A percentile compares a stretch with the other conserved stretches of the same genome.
Conservation (phyloP, 2,888 invertebrate species). For the Hirtodrosophila duncani region DNA sequence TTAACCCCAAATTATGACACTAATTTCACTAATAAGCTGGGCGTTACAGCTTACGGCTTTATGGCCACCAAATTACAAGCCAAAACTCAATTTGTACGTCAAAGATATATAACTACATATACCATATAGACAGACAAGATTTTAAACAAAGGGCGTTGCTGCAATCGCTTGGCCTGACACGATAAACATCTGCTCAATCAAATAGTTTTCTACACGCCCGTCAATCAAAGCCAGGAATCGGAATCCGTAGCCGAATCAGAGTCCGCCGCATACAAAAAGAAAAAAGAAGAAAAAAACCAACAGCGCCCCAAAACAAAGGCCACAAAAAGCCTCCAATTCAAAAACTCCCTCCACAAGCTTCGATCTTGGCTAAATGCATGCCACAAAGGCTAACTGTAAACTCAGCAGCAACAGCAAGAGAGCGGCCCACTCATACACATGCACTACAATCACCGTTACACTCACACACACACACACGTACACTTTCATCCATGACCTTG, state of each 20-base stretch:
- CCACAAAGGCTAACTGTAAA: conserved; percentile 44
- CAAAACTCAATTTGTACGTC: too few relatives aligned
- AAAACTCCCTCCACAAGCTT: conserved; percentile 7
- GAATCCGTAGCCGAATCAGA: too few relatives aligned
- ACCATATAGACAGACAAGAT: conserved; percentile 6
- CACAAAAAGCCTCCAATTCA: conserved; percentile 2
- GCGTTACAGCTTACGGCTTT: too few relatives aligned
- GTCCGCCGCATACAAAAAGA: too few relatives aligned
- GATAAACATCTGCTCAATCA: conserved; percentile 55
- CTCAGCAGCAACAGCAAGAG: conserved; percentile 10
- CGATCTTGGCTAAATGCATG: conserved; percentile 25
- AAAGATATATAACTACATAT: too few relatives aligned
- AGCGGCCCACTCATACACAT: conserved; percentile 20
- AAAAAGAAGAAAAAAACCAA: too few relatives aligned
- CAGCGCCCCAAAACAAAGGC: conserved; percentile 10
- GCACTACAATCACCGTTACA: conserved; percentile 18
- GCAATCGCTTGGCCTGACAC: conserved; percentile 29
- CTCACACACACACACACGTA: conserved; percentile 24
- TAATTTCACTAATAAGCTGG: conserved; percentile 28
- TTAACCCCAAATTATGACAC: conserved; percentile 48
- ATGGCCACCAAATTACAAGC: conserved; percentile 28
- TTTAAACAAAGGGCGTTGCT: conserved; percentile 26
- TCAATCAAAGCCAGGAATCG: conserved; percentile 55
- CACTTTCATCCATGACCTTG: conserved; percentile 77
- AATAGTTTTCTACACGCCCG: conserved; percentile 60